Evolutionary conservation across 1,140 invertebrate genomes (phyloP).

Genomic region (Drosophila aff.): DNA sequence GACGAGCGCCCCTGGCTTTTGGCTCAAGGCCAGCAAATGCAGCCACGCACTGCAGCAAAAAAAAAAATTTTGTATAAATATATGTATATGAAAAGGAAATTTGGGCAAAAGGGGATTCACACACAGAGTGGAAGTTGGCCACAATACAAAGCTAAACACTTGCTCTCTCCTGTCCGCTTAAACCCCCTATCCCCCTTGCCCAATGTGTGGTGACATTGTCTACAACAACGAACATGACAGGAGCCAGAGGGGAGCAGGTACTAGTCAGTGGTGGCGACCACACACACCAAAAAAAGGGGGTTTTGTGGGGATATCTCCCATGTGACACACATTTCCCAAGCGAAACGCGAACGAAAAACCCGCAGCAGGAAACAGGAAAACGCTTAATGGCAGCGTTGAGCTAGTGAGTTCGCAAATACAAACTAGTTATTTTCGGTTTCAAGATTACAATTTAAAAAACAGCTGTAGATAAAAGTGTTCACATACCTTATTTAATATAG

Average conservation of each 20-base stretch:
- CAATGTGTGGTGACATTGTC: conserved; percentile 56
- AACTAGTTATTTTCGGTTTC: conserved; percentile 8
- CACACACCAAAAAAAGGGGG: conserved; percentile 3
- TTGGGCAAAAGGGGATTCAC: conserved; percentile 18
- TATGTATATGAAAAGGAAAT: not conserved
- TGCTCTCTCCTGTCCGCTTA: conserved; percentile 40
- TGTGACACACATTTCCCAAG: conserved; percentile 42
- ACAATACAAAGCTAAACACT: conserved; percentile 63
- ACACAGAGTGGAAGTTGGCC: conserved; percentile 29
- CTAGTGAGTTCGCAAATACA: not conserved
- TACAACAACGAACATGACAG: conserved; percentile 42
- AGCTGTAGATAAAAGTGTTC: too few species aligned
- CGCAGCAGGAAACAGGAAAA: conserved; percentile 33
- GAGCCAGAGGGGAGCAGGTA: not conserved
- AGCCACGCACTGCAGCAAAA: conserved; percentile 60
- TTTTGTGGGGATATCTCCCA: conserved; percentile 3
- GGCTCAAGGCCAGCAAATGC: conserved; percentile 62
- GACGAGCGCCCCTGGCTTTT: conserved; percentile 32
- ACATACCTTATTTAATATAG: too few species aligned
- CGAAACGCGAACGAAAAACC: conserved; percentile 31
- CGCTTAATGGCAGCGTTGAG: conserved; percentile 3
- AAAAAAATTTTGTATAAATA: conserved; percentile 6
- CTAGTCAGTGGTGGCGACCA: not conserved
- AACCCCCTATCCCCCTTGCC: not conserved
- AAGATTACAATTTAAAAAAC: too few species aligned